phyloP scores from a whole-genome alignment of 2,888 invertebrate genomes.

The Chrysolina haemoptera region DNA sequence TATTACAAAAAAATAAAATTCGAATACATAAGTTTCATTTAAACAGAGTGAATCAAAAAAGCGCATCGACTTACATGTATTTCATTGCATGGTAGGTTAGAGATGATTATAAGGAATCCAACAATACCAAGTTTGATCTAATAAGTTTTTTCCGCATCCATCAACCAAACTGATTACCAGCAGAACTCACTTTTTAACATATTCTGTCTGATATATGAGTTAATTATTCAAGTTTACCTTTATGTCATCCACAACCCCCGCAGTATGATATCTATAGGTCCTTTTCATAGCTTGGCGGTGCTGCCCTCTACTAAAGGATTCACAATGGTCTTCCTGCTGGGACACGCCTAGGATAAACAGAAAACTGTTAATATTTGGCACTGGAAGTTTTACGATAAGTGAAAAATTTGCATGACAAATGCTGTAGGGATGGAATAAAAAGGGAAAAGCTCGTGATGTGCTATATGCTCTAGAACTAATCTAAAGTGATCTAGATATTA shows the following conservation, averaged over 20 bases:
- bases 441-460: constrained; percentile 41
- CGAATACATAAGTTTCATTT: too few relatives aligned
- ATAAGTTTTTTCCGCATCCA: too few relatives aligned
- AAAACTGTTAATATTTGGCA: neutral
- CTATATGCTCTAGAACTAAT: constrained; percentile 50
- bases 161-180: too few relatives aligned
- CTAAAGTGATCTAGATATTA: constrained; percentile 46
- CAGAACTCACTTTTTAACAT: too few relatives aligned
- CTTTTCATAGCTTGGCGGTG: constrained; percentile 71
- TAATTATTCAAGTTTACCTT: constrained; percentile 63
- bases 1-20: too few relatives aligned
- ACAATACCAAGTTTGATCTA: too few relatives aligned
- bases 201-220: too few relatives aligned
- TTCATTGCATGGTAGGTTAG: too few relatives aligned
- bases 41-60: too few relatives aligned
- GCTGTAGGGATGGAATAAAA: constrained; percentile 31
- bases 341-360: constrained; percentile 60
- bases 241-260: constrained; percentile 78
- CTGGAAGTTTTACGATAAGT: neutral
- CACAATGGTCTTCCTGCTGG: constrained; percentile 64
- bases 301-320: constrained; percentile 67
- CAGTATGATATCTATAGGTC: constrained; percentile 75
- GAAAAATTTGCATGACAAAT: constrained; percentile 20
- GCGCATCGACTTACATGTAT: too few relatives aligned
- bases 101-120: too few relatives aligned